Base-by-base conservation (phyloP, 2,888 invertebrate species). In the Athrips mouffetella region DNA sequence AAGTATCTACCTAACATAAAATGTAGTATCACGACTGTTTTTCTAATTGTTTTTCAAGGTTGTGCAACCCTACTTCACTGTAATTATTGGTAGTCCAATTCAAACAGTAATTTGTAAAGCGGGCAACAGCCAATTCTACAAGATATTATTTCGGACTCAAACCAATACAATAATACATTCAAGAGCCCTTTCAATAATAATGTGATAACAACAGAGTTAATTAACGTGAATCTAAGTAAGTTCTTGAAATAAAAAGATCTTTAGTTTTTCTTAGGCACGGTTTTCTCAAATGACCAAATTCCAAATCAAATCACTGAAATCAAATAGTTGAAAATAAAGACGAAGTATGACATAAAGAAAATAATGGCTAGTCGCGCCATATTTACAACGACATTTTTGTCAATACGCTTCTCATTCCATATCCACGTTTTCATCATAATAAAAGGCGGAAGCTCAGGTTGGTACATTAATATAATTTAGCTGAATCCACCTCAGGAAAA, bases 71-170 rank as follows among this genome's bases (percentile, higher is more conserved):
- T 55, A 42, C 47, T 49, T 47, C 44, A 29, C 15, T 54, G 58
- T 76, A 75, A 77, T 78, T 75, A 73, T 63, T 60, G 59, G 60
- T 57, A 48, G 58, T 60, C 65, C 65, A 63, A 60, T 62, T 62
- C 66, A 68, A 67, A 70, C 69, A 65, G 62, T 67, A 66, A 71
- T 71, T 72, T 67, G 63, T 65, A 52, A 37, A 53, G 57, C 51
- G 11, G 23, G 39, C 23, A 39, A 39, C 11, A 39, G 39, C 5
- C 11, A 39, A 39, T 23, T 21, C 31, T 44, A 20, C 11, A 29
- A 16, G 18, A 25, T 8, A 41, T 27, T 41, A 15, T 41, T 41
- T 27, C 25, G 27, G 4, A 13, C 6, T 25, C 6, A 41, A n/a
- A 37, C n/a, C 18, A 35, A 18, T 35, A 35, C 18, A 35, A 2